Evolutionary conservation across 1,140 invertebrate genomes (phyloP).

Genomic region (Drosophila prosaltans): DNA sequence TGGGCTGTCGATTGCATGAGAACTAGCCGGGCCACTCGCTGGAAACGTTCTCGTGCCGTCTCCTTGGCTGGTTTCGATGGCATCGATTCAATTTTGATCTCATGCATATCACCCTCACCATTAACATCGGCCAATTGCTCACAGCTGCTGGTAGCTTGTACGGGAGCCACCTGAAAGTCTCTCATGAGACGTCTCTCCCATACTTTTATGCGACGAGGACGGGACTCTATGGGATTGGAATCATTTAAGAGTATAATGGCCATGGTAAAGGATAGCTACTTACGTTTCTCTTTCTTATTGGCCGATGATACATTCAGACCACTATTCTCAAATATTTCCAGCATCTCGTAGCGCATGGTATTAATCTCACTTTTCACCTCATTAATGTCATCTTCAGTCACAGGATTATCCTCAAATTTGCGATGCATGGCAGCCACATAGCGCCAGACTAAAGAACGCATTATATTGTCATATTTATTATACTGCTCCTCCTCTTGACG

Average conservation of each 20-base stretch:
- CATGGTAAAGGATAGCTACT: neutral
- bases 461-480: constrained; percentile 89
- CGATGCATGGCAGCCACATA: constrained; percentile 92
- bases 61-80: constrained; percentile 85
- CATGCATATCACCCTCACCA: constrained; percentile 74
- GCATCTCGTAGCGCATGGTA: constrained; percentile 90
- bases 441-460: constrained; percentile 92
- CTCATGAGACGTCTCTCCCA: constrained; percentile 93
- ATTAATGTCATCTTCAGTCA: constrained; percentile 96
- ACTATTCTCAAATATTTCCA: constrained; percentile 91
- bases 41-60: constrained; percentile 87
- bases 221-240: constrained; percentile 83
- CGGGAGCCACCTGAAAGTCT: constrained; percentile 92
- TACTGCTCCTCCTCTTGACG: constrained; percentile 86
- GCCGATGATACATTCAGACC: constrained; percentile 90
- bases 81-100: constrained; percentile 68
- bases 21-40: constrained; percentile 89
- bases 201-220: constrained; percentile 90
- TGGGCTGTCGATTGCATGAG: constrained; percentile 86
- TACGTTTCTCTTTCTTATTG: constrained; percentile 89
- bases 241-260: neutral
- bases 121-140: constrained; percentile 75
- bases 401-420: constrained; percentile 89
- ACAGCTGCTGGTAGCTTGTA: constrained; percentile 85
- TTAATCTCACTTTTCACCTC: constrained; percentile 96